A percentile compares a stretch with the other conserved stretches of the same genome.
Conservation (phyloP, 1,140 invertebrate genomes). For the Zelostemma sp. region DNA sequence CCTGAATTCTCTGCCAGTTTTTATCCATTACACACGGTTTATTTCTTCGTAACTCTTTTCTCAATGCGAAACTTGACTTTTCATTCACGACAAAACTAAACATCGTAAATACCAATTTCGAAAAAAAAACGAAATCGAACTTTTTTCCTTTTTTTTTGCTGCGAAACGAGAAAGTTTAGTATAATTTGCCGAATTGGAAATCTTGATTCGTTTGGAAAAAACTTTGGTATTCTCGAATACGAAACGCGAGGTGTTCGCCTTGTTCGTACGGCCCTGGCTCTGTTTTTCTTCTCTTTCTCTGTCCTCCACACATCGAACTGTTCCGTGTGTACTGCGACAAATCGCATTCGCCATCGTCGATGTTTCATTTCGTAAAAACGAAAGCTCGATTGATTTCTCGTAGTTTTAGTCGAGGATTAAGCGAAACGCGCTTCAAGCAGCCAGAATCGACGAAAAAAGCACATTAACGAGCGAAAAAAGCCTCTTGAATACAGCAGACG, state of each 20-base stretch:
- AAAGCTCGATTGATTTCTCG: not conserved
- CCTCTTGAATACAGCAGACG: not conserved
- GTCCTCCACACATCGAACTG: slow-evolving; percentile 1
- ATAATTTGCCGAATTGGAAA: not conserved
- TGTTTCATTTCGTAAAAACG: not conserved
- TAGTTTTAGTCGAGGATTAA: not conserved
- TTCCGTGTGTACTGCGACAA: not conserved
- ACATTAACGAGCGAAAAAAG: not conserved
- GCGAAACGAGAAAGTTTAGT: not conserved
- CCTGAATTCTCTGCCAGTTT: not conserved
- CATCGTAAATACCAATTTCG: not conserved
- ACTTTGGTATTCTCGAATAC: not conserved
- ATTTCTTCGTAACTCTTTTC: not conserved
- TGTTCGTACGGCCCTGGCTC: not conserved
- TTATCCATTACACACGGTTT: not conserved
- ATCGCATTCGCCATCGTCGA: not conserved
- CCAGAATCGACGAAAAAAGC: not conserved
- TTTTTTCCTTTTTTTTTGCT: not conserved
- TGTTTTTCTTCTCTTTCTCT: slow-evolving; percentile 4
- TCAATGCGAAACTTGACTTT: not conserved
- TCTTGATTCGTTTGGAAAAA: not conserved
- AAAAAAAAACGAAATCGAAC: not conserved
- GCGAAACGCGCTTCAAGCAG: not conserved
- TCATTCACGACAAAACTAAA: not conserved
- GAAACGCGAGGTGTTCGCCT: not conserved